Conservation (phyloP, 2,888 invertebrate species). For the Drosophila prostipennis region DNA sequence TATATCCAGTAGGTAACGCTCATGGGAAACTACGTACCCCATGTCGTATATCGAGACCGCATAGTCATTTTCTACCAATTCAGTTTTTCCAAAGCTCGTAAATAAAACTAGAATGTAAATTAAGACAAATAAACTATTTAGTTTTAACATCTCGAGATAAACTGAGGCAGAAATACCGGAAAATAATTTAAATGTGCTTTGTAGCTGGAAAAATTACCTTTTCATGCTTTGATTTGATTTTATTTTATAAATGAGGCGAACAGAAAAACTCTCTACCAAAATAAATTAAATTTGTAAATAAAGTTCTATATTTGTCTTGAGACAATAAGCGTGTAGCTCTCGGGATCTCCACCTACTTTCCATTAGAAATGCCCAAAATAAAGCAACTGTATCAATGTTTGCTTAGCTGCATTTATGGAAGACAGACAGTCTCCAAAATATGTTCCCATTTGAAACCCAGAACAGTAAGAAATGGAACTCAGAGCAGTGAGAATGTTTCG, state of each 20-base stretch:
- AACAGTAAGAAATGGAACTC: constrained; percentile 39
- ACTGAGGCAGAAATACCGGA: neutral
- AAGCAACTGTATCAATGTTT: constrained; percentile 61
- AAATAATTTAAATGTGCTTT: neutral
- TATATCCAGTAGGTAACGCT: neutral
- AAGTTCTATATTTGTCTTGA: neutral
- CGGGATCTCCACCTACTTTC: constrained; percentile 1
- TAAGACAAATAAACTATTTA: too few species aligned
- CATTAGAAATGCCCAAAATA: constrained; percentile 9
- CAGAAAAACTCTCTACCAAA: neutral
- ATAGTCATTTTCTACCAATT: neutral
- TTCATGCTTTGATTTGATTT: neutral
- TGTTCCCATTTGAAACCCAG: neutral
- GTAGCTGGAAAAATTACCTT: neutral
- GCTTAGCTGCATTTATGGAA: constrained; percentile 20
- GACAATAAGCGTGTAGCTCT: neutral
- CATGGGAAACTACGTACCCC: neutral
- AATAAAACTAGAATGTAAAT: neutral
- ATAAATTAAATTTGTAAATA: neutral
- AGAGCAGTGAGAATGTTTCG: constrained; percentile 43
- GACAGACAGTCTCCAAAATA: neutral
- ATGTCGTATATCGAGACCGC: neutral
- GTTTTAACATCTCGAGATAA: neutral
- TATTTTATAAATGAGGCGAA: neutral
- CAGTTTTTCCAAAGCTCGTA: neutral